These are phyloP conservation scores for Ceyx melanurus DNA, from an alignment of 2,113 vertebrate genomes.

Conservation along the genomic window DNA sequence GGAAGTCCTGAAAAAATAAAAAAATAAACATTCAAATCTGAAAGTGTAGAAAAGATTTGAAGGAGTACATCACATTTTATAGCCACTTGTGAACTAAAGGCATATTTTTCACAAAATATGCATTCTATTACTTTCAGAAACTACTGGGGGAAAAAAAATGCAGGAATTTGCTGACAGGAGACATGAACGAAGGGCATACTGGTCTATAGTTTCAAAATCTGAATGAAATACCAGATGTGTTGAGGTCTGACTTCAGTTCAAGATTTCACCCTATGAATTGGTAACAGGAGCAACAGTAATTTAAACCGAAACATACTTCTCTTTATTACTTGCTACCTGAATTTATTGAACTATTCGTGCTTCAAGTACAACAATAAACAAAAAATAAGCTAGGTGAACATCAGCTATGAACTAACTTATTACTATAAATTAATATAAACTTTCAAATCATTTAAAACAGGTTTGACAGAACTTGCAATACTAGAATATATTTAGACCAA, in stretches of 20 bases:
- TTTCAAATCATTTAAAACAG: not conserved
- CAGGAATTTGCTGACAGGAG: not conserved
- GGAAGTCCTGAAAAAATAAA: not conserved
- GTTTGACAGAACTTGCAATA: not conserved
- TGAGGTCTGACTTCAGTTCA: not conserved
- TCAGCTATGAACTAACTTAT: not conserved
- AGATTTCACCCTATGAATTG: not conserved
- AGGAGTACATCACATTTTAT: not conserved
- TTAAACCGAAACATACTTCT: not conserved
- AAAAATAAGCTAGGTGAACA: not conserved
- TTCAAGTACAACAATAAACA: not conserved
- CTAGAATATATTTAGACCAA: not conserved
- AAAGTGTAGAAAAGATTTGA: not conserved
- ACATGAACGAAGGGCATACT: not conserved
- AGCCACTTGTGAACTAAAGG: not conserved
- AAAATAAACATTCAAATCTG: not conserved
- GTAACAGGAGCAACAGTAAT: not conserved
- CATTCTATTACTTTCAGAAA: not conserved
- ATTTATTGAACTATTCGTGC: not conserved
- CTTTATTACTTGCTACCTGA: not conserved
- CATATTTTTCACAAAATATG: not conserved
- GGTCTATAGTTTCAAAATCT: not conserved
- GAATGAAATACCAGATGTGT: not conserved
- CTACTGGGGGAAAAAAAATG: accelerated
- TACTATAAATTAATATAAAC: not conserved